Percentiles rank a stretch among this genome's conserved stretches.
Evolutionary conservation across 2,797 vertebrate genomes (phyloP).

Genomic region (Lagocephalus sceleratus): DNA sequence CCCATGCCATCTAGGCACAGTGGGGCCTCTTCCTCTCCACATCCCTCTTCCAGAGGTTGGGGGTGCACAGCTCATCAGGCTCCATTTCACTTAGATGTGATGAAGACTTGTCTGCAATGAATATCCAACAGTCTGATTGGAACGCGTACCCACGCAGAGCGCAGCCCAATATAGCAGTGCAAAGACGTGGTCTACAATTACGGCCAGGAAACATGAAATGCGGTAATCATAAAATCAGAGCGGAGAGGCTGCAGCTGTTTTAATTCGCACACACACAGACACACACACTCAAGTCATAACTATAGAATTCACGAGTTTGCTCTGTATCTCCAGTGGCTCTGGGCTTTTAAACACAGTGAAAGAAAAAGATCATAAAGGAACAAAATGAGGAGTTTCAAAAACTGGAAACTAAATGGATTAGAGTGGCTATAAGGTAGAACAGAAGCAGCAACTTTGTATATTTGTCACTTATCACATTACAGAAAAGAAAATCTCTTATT

Average conservation of each 20-base stretch:
- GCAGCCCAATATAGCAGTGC: constrained; percentile 55
- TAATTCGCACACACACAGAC: constrained; percentile 13
- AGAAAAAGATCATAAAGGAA: neutral
- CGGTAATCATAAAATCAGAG: constrained; percentile 58
- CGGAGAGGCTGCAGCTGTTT: constrained; percentile 56
- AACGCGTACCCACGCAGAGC: constrained; percentile 53
- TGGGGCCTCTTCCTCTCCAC: constrained; percentile 48
- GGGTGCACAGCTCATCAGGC: constrained; percentile 55
- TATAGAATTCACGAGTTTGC: constrained; percentile 11
- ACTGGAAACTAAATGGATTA: neutral
- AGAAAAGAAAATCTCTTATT: no score
- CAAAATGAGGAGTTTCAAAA: no score
- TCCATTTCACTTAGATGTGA: constrained; percentile 55
- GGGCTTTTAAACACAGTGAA: constrained; percentile 10
- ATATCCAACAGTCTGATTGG: constrained; percentile 54
- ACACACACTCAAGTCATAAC: constrained; percentile 33
- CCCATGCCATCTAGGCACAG: constrained; percentile 48
- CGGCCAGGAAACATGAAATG: constrained; percentile 54
- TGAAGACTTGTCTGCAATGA: constrained; percentile 52
- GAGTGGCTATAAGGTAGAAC: no score
- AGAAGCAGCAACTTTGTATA: no score
- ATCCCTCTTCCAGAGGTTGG: constrained; percentile 33
- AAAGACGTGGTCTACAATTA: constrained; percentile 58
- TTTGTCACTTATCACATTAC: constrained; percentile 5
- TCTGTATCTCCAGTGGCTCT: constrained; percentile 13